These are phyloP conservation scores for Chironomus striatipennis DNA, from an alignment of 1,140 invertebrate genomes.

Conservation along the genomic window DNA sequence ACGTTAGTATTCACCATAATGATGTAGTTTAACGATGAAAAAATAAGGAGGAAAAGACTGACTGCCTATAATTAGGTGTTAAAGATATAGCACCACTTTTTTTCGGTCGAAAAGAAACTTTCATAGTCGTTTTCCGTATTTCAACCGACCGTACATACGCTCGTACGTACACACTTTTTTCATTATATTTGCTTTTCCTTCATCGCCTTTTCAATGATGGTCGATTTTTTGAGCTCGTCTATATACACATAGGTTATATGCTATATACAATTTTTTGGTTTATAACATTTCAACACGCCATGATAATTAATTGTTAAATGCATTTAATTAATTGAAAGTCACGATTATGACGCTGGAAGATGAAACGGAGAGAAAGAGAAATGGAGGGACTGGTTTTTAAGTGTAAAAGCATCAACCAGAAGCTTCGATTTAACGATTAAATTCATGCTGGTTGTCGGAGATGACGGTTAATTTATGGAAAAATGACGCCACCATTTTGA, in stretches of 20 bases:
- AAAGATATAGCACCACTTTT: slow-evolving; percentile 13
- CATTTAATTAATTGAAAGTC: slow-evolving; percentile 23
- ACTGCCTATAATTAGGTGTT: slow-evolving; percentile 7
- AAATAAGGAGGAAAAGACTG: neutral
- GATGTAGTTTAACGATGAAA: neutral
- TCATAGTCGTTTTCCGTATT: neutral
- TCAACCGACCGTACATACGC: neutral
- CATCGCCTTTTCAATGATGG: slow-evolving; percentile 21
- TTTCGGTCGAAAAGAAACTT: slow-evolving; percentile 5
- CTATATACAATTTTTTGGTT: neutral
- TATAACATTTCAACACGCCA: slow-evolving; percentile 23
- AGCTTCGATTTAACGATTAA: slow-evolving; percentile 18
- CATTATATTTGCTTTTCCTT: slow-evolving; percentile 14
- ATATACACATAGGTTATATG: neutral
- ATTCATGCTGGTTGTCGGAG: slow-evolving; percentile 9
- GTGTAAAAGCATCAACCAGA: slow-evolving; percentile 16
- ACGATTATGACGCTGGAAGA: slow-evolving; percentile 20
- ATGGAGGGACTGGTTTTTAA: neutral
- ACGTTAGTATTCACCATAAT: too few relatives aligned
- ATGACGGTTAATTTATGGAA: slow-evolving; percentile 13
- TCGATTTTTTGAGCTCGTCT: neutral
- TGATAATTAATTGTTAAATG: slow-evolving; percentile 24
- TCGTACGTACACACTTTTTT: neutral
- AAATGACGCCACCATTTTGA: slow-evolving; percentile 11
- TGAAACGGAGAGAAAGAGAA: neutral